Percentiles rank a stretch among this genome's conserved stretches.
phyloP scores from a whole-genome alignment of 2,888 invertebrate genomes.

The Polymixis lichenea region DNA sequence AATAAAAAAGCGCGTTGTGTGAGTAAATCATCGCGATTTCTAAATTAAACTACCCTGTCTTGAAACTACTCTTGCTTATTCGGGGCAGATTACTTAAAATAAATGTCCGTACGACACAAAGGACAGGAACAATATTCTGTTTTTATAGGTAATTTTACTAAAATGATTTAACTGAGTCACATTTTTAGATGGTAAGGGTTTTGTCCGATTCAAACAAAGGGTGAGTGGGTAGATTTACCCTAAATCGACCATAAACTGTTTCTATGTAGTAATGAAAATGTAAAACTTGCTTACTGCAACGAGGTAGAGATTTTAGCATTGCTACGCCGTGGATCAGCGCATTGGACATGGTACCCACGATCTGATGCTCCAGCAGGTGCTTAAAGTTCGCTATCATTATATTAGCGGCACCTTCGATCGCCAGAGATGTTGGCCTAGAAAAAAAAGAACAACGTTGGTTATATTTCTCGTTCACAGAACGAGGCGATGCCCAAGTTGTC shows the following conservation, averaged over 20 bases:
- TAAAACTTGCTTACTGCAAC: constrained; percentile 75
- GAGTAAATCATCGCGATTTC: neutral
- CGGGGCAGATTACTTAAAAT: neutral
- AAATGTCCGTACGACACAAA: neutral
- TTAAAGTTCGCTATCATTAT: constrained; percentile 79
- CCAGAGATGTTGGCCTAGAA: constrained; percentile 79
- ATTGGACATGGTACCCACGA: constrained; percentile 78
- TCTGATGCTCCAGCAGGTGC: constrained; percentile 78
- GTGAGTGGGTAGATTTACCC: neutral
- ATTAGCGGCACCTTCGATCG: constrained; percentile 81
- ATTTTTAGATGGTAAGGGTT: too few relatives aligned
- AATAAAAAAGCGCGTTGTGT: neutral
- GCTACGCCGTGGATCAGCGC: constrained; percentile 72
- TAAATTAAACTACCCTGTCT: too few relatives aligned
- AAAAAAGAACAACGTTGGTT: neutral
- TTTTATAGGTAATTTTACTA: neutral
- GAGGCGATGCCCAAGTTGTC: neutral
- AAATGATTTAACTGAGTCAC: neutral
- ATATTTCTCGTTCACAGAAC: neutral
- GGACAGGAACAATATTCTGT: neutral
- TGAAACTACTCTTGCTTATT: neutral
- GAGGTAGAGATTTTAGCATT: constrained; percentile 72
- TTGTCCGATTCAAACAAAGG: neutral
- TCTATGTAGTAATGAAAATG: neutral
- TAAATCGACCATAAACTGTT: neutral